Base-by-base conservation (phyloP, 2,797 vertebrate genomes). In the Acipenser ruthenus region DNA sequence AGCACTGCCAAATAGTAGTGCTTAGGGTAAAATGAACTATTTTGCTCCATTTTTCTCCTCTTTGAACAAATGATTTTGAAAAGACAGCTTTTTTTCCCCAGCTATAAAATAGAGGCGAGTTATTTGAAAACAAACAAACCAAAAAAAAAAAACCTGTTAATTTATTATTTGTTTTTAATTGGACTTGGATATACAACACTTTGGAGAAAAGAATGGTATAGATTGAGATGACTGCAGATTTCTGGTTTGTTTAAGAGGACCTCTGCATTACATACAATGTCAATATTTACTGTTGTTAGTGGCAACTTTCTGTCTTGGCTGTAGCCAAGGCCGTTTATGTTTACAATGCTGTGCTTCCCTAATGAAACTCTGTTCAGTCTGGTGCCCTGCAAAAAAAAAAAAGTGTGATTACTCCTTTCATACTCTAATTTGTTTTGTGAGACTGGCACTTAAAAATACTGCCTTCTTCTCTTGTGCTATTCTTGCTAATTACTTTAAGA, bases 11-110 rank as follows among this genome's bases (percentile, higher is more conserved):
- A 88, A 89, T 81, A 86, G 84, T 73, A 72, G 82, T 78, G 84
- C 84, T 90, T 81, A 80, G 84, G 86, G 77, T 81, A 89, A 87
- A 89, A 84, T 82, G 73, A 91, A 88, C 83, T 84, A 78, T 78
- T 87, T 86, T 80, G 75, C 82, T 86, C 78, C 79, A 81, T 87
- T 83, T 37, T 83, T 84, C 79, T 79, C 64, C 71, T 78, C 78
- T 83, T 75, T 70, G 80, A 86, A 83, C 76, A 84, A 79, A 89
- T 87, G 77, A 83, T 83, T 86, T 79, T 86, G 80, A 86, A 83
- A 80, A 76, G 78, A 86, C 74, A 82, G 79, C 72, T 80, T 84
- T 82, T 74, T 75, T 51, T 63, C 55, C 10, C 68, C 11, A 76
- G 79, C 78, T 81, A 80, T 80, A 83, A 84, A 89, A 89, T 74